These are phyloP conservation scores for Hylaea fasciaria DNA, from an alignment of 2,888 invertebrate species.

Conservation along the genomic window DNA sequence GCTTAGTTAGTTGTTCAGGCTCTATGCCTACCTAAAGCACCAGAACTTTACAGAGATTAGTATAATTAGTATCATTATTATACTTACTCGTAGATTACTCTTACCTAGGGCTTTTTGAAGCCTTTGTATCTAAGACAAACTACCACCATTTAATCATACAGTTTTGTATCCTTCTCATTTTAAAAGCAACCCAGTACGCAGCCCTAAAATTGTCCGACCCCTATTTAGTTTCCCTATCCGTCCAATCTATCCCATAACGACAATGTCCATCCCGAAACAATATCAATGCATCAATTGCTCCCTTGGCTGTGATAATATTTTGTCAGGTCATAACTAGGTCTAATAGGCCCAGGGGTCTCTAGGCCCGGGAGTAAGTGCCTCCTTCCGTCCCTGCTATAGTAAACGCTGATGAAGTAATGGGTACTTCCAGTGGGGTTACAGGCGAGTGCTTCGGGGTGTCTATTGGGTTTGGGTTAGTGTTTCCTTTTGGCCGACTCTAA, in stretches of 20 bases:
- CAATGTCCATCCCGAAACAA: slow-evolving; percentile 33
- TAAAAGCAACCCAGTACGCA: slow-evolving; percentile 2
- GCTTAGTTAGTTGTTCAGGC: too few species aligned
- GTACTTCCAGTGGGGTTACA: slow-evolving; percentile 20
- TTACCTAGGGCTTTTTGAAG: too few species aligned
- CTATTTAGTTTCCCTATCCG: slow-evolving; percentile 15
- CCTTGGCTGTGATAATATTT: slow-evolving; percentile 63
- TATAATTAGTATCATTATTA: too few species aligned
- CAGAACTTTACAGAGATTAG: too few species aligned
- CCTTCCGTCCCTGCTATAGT: slow-evolving; percentile 59
- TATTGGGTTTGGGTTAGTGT: background rate
- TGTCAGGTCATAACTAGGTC: slow-evolving; percentile 68
- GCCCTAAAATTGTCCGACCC: slow-evolving; percentile 9
- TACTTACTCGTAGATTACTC: too few species aligned
- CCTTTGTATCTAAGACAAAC: too few species aligned
- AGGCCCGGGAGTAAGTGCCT: slow-evolving; percentile 45
- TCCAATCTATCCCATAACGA: slow-evolving; percentile 18
- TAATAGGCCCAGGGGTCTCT: slow-evolving; percentile 61
- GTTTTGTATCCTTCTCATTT: background rate
- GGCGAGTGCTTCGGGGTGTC: background rate
- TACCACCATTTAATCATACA: too few species aligned
- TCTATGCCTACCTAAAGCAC: too few species aligned
- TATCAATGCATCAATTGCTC: slow-evolving; percentile 48
- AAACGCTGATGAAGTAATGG: slow-evolving; percentile 41
- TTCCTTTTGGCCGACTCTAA: background rate